Percentiles rank a stretch among this genome's conserved stretches.
Conservation (phyloP, 2,113 vertebrate species). For the Cyanoderma ruficeps region DNA sequence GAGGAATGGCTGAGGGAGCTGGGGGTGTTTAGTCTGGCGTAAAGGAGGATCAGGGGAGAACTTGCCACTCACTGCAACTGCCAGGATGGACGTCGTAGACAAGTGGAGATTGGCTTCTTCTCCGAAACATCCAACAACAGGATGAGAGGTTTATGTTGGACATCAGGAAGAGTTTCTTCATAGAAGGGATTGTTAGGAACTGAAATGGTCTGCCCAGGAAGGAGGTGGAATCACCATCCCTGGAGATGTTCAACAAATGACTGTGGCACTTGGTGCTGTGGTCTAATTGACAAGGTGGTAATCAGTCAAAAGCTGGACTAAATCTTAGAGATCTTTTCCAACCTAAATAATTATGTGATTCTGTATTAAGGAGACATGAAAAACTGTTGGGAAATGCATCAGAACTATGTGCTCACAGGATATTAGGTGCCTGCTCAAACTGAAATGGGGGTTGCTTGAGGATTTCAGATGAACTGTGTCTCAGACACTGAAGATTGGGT, state of each 20-base stretch:
- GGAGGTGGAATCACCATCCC: background rate
- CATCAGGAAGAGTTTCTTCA: background rate
- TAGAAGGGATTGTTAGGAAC: too few species aligned
- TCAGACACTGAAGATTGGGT: background rate
- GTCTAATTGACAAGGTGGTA: background rate
- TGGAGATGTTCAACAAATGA: background rate
- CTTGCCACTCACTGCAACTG: background rate
- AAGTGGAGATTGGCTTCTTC: background rate
- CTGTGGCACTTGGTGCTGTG: background rate
- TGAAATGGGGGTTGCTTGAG: background rate
- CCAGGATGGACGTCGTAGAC: background rate
- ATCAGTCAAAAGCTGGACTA: background rate
- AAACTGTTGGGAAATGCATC: background rate
- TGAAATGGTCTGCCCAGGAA: background rate
- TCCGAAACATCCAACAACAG: background rate
- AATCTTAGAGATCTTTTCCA: background rate
- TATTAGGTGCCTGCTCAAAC: background rate
- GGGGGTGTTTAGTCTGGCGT: background rate
- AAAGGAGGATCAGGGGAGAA: background rate
- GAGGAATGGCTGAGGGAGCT: background rate
- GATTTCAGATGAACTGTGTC: background rate
- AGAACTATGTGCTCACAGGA: background rate
- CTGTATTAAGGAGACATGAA: background rate
- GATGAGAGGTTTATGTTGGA: background rate
- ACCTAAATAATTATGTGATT: background rate